Evolutionary conservation across 2,113 vertebrate genomes (phyloP).

Genomic region (Ciconia stormi): DNA sequence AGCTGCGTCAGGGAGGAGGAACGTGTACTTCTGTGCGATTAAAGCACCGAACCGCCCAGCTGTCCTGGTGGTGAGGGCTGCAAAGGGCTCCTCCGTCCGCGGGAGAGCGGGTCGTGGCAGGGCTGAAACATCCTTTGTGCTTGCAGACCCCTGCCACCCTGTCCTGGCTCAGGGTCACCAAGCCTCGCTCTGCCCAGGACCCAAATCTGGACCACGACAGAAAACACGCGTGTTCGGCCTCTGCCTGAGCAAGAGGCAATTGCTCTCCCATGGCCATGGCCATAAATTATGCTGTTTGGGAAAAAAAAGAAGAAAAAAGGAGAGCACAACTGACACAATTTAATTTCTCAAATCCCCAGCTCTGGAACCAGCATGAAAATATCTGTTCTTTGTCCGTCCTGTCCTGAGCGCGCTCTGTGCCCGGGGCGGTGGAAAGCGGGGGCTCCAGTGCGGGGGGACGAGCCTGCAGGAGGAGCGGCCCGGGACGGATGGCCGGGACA

Average conservation of each 20-base stretch:
- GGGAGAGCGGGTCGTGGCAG: not conserved
- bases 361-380: not conserved
- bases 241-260: not conserved
- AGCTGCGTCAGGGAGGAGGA: not conserved
- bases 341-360: not conserved
- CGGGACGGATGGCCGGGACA: not conserved
- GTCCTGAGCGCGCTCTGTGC: accelerated
- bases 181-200: accelerated
- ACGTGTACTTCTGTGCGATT: not conserved
- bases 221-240: accelerated
- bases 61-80: not conserved
- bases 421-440: accelerated
- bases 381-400: not conserved
- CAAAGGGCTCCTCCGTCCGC: not conserved
- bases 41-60: not conserved
- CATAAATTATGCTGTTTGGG: not conserved
- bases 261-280: not conserved
- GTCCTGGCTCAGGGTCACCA: not conserved
- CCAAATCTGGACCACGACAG: not conserved
- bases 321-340: not conserved
- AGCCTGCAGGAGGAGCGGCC: not conserved
- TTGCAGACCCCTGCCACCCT: not conserved
- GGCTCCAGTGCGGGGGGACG: not conserved
- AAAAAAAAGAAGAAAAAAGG: not conserved
- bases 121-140: not conserved